Conservation (phyloP, 1,140 invertebrate species). For the Euwallacea fornicatus region DNA sequence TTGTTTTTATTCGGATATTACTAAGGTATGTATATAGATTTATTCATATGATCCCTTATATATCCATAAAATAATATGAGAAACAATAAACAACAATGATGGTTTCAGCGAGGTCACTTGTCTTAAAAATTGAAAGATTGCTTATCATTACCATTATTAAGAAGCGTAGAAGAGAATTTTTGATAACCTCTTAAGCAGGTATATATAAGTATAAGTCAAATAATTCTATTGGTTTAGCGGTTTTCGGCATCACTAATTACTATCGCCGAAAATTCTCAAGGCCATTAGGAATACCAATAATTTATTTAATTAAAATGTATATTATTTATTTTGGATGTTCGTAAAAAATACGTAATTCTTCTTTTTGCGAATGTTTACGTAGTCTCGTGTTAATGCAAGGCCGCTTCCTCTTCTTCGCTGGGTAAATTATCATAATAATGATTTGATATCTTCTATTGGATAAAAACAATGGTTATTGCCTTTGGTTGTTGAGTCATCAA, state of each 20-base stretch:
- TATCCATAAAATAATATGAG: no score
- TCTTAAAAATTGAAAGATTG: no score
- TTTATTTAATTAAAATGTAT: conserved; percentile 14
- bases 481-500: not conserved
- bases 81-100: no score
- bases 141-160: no score
- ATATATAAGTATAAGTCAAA: conserved; percentile 4
- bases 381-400: not conserved
- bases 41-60: no score
- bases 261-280: conserved; percentile 2
- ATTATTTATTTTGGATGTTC: conserved; percentile 11
- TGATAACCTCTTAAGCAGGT: not conserved
- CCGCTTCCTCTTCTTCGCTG: conserved; percentile 5
- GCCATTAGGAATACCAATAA: not conserved
- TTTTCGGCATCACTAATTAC: conserved; percentile 4
- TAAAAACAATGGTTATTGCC: not conserved
- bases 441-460: not conserved
- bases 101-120: no score
- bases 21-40: no score
- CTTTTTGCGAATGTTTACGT: conserved; percentile 7
- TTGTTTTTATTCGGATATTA: no score
- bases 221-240: conserved; percentile 4
- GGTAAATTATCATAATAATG: conserved; percentile 10
- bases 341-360: conserved; percentile 4
- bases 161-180: not conserved